Percentiles rank a stretch among this genome's conserved stretches.
These are phyloP conservation scores for Fulmarus glacialis DNA, from an alignment of 2,113 vertebrate genomes.

Conservation along the genomic window DNA sequence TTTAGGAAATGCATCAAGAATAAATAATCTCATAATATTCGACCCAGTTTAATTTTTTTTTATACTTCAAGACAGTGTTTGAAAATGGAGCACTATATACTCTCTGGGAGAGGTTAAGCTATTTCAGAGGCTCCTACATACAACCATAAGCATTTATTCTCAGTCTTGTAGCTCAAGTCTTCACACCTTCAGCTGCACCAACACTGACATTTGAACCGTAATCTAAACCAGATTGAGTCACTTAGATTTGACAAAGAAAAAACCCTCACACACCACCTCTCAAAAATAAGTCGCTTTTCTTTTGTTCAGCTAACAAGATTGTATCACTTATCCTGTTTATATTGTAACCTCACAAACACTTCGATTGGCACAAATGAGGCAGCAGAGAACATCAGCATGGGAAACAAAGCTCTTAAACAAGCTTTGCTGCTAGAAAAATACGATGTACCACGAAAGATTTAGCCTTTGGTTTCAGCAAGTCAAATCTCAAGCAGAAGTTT, in stretches of 20 bases:
- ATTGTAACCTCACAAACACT: background rate
- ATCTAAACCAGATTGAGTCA: background rate
- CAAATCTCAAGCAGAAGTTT: background rate
- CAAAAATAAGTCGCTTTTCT: background rate
- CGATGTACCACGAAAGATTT: accelerated
- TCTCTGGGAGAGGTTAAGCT: background rate
- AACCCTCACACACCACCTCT: background rate
- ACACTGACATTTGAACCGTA: background rate
- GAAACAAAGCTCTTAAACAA: background rate
- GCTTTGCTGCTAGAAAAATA: background rate
- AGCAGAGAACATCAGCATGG: background rate
- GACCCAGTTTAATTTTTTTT: background rate
- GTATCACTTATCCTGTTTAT: background rate
- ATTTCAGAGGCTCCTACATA: background rate
- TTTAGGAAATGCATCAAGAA: background rate
- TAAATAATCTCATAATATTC: background rate
- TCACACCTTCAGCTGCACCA: background rate
- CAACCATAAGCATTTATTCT: background rate
- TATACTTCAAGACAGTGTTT: background rate
- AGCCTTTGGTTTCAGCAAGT: background rate
- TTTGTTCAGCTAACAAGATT: background rate
- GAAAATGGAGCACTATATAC: background rate
- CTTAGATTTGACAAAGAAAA: background rate
- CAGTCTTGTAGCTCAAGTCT: background rate
- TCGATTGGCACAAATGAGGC: background rate